Base-by-base conservation (phyloP, 1,140 invertebrate species). In the Tribolium castaneum region DNA sequence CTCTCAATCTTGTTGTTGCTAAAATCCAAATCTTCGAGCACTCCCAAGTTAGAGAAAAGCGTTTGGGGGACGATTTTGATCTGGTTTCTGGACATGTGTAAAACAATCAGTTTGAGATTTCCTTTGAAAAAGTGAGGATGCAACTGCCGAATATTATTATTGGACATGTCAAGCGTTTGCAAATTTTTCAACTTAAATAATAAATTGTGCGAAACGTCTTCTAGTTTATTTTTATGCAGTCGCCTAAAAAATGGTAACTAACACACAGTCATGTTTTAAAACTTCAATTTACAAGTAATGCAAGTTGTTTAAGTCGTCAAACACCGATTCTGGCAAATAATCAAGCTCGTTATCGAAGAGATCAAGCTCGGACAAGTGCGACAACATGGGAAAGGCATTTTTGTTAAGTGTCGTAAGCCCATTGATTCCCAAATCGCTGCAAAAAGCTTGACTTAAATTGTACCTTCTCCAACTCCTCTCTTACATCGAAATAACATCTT, bases 311-410 rank as follows among this genome's bases (percentile, higher is more conserved):
- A 96, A 85, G 39, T 93, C 90, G 79, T 93, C 90, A 75, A 96
- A 95, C 75, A 96, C 87, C 77, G 90, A 90, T 5, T 91, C 87
- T 0, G 94, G 94, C 16, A 96, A 86, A 84, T 93, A 93, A 82
- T 96, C 93, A 3, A 96, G 89, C 56, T 90, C 86, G 84, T 96
- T 96, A 82, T 94, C 92, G 73, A 93, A 94, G 77, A 96, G 86
- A 84, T 96, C 94, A 86, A 96, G 86, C 84, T 95, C 91, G 2
- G 88, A 89, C 4, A 96, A 86, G 22, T 92, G 89, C 0, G 89
- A 89, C 84, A 96, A 87, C 3, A 90, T 91, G 70, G 90, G 89
- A 83, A 95, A 95, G 0, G 92, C 91, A 75, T 93, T 91, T 84
- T 93, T 93, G 84, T 95, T 93, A 12, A 96, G 86, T 0, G 93